Evolutionary conservation across 1,140 invertebrate species (phyloP), one percentile per base, ranked within the genome.

Genomic region (Tetragnatha versicolor): DNA sequence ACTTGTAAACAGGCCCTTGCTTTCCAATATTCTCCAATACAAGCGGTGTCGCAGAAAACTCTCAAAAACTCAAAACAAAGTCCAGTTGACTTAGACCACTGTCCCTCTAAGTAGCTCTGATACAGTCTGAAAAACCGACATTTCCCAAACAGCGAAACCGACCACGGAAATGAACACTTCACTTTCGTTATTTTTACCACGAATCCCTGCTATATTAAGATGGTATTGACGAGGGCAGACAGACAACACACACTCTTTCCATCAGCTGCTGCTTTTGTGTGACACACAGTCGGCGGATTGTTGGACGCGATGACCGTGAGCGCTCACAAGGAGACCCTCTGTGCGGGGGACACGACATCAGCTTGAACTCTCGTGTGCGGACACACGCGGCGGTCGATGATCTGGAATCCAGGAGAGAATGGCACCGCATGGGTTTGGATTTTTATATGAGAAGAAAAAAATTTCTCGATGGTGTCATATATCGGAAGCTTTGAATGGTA

Each of bases 261-360:
- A 58, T 58, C 35, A 31, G 55, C 17, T 25, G 51, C 20, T 31
- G 6, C 20, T 25, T 31, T 35, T 31, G 31, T 33, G 55, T 27
- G 17, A 20, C 29, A 58, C 55, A 33, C 35, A 33, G 55, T 58
- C 35, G 29, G 55, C 29, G 29, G 17, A n/a, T n/a, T n/a, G n/a
- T n/a, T n/a, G n/a, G 31, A 58, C 55, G 55, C 55, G 35, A 22
- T 58, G 55, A 58, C 55, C 55, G 55, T 58, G 55, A 58, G 55
- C 29, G 14, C 55, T 58, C 55, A 58, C 55, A 58, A 58, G 55
- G 55, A 58, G 55, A 58, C 20, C n/a, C 31, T 58, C 55, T 58
- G 35, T 58, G 55, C 55, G 31, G 55, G 55, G 35, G 55, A 31
- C 27, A 27, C 31, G 20, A 14, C 29, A 31, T 31, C 53, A 58